A percentile compares a stretch with the other conserved stretches of the same genome.
phyloP scores from a whole-genome alignment of 2,797 vertebrate species.

The Hoplostethus atlanticus region DNA sequence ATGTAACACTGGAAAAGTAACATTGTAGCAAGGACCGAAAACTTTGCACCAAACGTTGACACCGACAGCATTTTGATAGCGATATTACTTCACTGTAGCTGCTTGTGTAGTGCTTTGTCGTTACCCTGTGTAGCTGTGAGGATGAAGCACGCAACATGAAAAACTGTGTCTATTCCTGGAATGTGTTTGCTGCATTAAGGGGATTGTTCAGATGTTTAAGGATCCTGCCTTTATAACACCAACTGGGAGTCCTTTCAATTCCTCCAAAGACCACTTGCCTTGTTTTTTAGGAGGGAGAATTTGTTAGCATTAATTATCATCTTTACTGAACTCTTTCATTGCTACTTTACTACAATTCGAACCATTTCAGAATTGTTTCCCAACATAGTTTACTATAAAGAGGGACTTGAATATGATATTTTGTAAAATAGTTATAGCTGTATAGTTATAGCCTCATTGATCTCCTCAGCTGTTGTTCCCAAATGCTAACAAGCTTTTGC shows the following conservation, averaged over 20 bases:
- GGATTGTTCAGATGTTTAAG: slow-evolving; percentile 52
- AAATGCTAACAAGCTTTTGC: neutral
- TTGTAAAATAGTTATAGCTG: neutral
- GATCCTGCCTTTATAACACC: slow-evolving; percentile 42
- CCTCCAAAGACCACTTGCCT: slow-evolving; percentile 36
- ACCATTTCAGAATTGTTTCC: neutral
- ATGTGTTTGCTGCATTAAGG: slow-evolving; percentile 50
- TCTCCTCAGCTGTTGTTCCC: neutral
- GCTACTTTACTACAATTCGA: neutral
- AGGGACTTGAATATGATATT: neutral
- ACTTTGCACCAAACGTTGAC: slow-evolving; percentile 63
- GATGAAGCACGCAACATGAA: slow-evolving; percentile 56
- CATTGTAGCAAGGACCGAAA: slow-evolving; percentile 69
- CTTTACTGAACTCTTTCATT: too few species aligned
- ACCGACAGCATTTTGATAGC: slow-evolving; percentile 76
- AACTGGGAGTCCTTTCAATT: slow-evolving; percentile 30
- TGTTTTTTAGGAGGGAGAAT: slow-evolving; percentile 31
- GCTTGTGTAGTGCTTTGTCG: slow-evolving; percentile 76
- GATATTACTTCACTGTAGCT: slow-evolving; percentile 73
- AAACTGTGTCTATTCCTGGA: slow-evolving; percentile 60
- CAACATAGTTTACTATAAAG: neutral
- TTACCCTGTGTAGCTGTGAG: slow-evolving; percentile 66
- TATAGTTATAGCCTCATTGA: neutral
- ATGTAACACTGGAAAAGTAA: slow-evolving; percentile 25
- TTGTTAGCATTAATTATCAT: slow-evolving; percentile 14